phyloP scores from a whole-genome alignment of 2,113 vertebrate species.

The Sakesphorus luctuosus region DNA sequence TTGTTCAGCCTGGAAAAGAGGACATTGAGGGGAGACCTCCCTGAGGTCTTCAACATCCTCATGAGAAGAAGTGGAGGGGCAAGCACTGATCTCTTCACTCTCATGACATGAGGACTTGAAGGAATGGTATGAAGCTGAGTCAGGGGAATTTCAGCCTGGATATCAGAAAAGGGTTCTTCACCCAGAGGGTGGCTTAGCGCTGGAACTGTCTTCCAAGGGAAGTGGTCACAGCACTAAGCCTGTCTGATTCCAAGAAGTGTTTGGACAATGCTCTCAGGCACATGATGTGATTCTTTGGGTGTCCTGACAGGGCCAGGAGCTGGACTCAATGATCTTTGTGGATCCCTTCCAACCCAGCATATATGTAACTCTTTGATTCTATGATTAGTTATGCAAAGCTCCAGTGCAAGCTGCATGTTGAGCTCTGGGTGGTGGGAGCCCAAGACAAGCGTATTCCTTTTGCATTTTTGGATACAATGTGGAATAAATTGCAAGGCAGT shows the following conservation, averaged over 20 bases:
- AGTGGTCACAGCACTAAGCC: background rate
- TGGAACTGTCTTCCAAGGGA: background rate
- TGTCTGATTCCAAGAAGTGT: background rate
- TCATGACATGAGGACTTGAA: background rate
- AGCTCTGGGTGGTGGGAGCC: background rate
- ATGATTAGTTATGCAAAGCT: background rate
- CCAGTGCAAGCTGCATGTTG: background rate
- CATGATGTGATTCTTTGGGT: background rate
- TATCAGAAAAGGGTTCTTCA: background rate
- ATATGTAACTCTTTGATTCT: background rate
- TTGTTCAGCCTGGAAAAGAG: background rate
- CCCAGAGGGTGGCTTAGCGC: background rate
- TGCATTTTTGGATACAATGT: background rate
- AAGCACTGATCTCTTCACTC: background rate
- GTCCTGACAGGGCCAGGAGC: background rate
- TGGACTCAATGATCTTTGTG: background rate
- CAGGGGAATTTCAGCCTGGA: background rate
- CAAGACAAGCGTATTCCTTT: background rate
- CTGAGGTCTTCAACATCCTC: fast-evolving
- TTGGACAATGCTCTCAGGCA: background rate
- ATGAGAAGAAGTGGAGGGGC: background rate
- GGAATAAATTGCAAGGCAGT: background rate
- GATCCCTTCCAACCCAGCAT: background rate
- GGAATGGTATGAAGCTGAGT: background rate
- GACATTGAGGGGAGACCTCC: background rate